Conservation (phyloP, 1,140 invertebrate species). For the Metopolophium dirhodum region DNA sequence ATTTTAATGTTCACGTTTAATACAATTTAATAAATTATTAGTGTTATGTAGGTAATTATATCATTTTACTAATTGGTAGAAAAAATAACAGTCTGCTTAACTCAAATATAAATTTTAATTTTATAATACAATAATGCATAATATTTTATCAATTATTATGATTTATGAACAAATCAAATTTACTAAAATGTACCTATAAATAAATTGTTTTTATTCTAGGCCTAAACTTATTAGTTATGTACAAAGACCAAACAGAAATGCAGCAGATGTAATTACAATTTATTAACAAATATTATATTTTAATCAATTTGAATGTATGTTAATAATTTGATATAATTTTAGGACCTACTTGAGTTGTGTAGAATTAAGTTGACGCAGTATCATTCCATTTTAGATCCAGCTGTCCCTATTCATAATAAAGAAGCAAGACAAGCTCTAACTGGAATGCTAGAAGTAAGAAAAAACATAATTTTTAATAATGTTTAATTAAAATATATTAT, state of each 20-base stretch:
- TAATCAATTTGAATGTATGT: background rate
- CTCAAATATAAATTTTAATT: background rate
- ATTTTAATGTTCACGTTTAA: no score
- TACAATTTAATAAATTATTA: no score
- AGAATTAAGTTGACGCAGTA: slow-evolving; percentile 30
- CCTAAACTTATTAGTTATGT: slow-evolving; percentile 6
- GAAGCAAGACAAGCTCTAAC: slow-evolving; percentile 31
- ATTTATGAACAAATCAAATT: background rate
- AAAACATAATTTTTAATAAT: no score
- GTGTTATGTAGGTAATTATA: background rate
- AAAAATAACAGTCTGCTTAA: background rate
- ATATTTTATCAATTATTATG: background rate
- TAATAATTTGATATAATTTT: background rate
- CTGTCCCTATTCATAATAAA: slow-evolving; percentile 21
- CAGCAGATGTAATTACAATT: slow-evolving; percentile 30
- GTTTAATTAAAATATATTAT: background rate
- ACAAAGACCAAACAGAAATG: background rate
- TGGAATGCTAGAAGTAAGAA: slow-evolving; percentile 43
- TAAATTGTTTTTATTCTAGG: slow-evolving; percentile 37
- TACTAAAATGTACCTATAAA: background rate
- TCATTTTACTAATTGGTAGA: background rate
- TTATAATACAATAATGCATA: background rate
- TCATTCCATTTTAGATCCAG: slow-evolving; percentile 48
- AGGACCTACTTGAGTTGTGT: slow-evolving; percentile 40
- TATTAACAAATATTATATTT: background rate